These are phyloP conservation scores for Asbolus verrucosus DNA, from an alignment of 1,140 invertebrate genomes.

Conservation along the genomic window DNA sequence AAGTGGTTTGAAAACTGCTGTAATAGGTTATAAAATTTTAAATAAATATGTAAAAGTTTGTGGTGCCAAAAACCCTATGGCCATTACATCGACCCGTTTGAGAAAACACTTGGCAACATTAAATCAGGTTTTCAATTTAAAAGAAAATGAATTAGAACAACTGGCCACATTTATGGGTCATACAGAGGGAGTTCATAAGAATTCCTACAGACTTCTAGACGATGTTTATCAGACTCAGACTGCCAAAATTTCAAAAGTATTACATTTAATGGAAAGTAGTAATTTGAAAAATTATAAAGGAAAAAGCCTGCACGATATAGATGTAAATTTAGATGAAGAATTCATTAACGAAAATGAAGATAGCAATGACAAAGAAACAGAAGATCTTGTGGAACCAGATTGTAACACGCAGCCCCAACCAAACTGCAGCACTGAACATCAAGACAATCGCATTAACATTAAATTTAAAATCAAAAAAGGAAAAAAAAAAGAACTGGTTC, in stretches of 20 bases:
- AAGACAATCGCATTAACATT: too few species aligned
- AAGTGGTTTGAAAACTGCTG: constrained; percentile 39
- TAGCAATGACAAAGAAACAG: not conserved
- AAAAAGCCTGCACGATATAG: constrained; percentile 59
- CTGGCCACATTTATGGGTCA: too few species aligned
- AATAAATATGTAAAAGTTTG: constrained; percentile 55
- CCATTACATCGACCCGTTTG: constrained; percentile 56
- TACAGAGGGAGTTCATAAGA: too few species aligned
- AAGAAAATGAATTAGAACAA: constrained; percentile 57
- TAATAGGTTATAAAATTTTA: constrained; percentile 59
- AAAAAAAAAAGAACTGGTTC: too few species aligned
- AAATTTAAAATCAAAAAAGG: too few species aligned
- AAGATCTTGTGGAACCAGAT: not conserved
- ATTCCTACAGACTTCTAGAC: constrained; percentile 51
- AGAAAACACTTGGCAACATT: constrained; percentile 62
- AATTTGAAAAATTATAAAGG: constrained; percentile 55
- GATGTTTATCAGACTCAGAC: constrained; percentile 56
- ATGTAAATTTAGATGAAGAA: too few species aligned
- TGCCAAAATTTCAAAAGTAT: constrained; percentile 57
- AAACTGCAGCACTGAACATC: too few species aligned
- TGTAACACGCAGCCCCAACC: too few species aligned
- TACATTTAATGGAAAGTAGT: constrained; percentile 60
- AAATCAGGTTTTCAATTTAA: constrained; percentile 59
- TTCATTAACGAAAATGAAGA: constrained; percentile 39
- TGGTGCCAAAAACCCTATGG: too few species aligned